Evolutionary conservation across 2,888 invertebrate species (phyloP).

Genomic region (Petrolisthes cinctipes): DNA sequence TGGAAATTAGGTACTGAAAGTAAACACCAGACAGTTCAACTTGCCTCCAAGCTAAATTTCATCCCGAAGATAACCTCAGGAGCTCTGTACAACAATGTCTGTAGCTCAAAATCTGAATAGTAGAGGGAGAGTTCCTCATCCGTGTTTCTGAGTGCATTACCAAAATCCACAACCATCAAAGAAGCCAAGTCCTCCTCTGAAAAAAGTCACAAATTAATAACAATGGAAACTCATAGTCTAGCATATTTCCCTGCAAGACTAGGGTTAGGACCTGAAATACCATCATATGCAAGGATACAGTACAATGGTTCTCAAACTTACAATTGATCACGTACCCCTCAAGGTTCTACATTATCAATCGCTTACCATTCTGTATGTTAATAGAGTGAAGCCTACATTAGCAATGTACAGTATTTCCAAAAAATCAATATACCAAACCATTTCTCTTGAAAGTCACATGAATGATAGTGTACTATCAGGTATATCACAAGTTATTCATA

Average conservation of each 20-base stretch:
- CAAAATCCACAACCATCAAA: slow-evolving; percentile 64
- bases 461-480: background rate
- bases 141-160: slow-evolving; percentile 64
- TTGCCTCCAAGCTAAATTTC: slow-evolving; percentile 64
- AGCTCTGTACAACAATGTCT: slow-evolving; percentile 64
- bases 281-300: too few relatives aligned
- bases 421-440: too few relatives aligned
- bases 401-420: too few relatives aligned
- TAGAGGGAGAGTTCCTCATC: slow-evolving; percentile 65
- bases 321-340: too few relatives aligned
- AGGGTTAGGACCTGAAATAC: too few relatives aligned
- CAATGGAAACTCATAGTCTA: too few relatives aligned
- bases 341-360: too few relatives aligned
- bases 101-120: slow-evolving; percentile 65
- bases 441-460: too few relatives aligned
- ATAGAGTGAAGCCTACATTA: too few relatives aligned
- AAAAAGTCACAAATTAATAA: background rate
- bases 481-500: background rate
- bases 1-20: background rate
- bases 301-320: too few relatives aligned
- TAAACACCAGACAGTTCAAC: background rate
- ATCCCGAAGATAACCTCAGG: slow-evolving; percentile 65
- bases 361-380: too few relatives aligned
- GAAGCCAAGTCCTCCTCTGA: slow-evolving; percentile 63
- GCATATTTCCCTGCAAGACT: too few relatives aligned